Evolutionary conservation across 1,140 invertebrate species (phyloP).

Genomic region (Aphelinus certus): DNA sequence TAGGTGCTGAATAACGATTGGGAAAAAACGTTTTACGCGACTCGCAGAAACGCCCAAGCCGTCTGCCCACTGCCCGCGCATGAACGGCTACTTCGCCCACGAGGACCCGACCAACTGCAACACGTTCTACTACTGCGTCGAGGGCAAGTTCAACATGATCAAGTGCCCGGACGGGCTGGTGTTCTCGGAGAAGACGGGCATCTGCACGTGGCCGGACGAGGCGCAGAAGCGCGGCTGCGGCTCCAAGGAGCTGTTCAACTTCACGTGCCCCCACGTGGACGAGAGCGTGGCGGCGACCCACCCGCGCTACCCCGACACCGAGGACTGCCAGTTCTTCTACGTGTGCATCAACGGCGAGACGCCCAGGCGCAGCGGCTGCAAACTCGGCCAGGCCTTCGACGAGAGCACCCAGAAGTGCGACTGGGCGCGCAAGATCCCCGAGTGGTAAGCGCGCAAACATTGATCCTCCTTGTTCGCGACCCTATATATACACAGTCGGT

Average conservation of each 20-base stretch:
- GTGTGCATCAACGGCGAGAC: conserved; percentile 88
- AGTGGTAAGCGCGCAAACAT: conserved; percentile 75
- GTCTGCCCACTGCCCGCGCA: conserved; percentile 79
- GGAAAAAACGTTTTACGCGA: too few relatives aligned
- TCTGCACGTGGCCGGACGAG: conserved; percentile 92
- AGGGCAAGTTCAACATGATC: conserved; percentile 89
- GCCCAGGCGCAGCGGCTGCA: conserved; percentile 85
- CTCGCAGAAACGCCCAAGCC: conserved; percentile 78
- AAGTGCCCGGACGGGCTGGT: conserved; percentile 88
- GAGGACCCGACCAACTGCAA: conserved; percentile 82
- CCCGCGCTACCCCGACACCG: conserved; percentile 86
- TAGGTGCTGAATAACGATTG: too few relatives aligned
- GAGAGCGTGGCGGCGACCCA: conserved; percentile 78
- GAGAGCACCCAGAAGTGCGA: conserved; percentile 84
- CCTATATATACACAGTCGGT: too few relatives aligned
- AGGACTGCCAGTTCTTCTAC: conserved; percentile 92
- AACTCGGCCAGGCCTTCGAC: conserved; percentile 90
- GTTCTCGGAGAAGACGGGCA: conserved; percentile 87
- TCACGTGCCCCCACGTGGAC: conserved; percentile 83
- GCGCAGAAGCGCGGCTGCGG: conserved; percentile 87
- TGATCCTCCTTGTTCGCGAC: too few relatives aligned
- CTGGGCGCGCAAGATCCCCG: conserved; percentile 88
- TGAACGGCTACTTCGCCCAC: conserved; percentile 90
- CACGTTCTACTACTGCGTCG: conserved; percentile 91
- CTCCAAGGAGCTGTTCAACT: conserved; percentile 85